Evolutionary conservation across 1,140 invertebrate species (phyloP).

Genomic region (Chrysopa pallens): DNA sequence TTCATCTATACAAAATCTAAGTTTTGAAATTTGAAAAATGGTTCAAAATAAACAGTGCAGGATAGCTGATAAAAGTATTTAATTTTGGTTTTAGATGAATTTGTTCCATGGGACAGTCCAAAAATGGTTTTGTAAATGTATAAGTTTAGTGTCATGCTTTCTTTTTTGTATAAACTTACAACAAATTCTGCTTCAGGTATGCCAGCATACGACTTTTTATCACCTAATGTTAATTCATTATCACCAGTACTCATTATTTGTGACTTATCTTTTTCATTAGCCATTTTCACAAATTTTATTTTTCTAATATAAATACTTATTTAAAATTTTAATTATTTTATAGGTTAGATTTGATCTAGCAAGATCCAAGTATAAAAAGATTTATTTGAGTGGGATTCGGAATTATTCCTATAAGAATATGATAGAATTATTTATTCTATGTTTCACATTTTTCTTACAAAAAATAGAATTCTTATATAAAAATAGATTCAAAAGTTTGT

Average conservation of each 20-base stretch:
- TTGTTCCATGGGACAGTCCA: neutral
- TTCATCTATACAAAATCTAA: neutral
- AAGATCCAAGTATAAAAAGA: too few relatives aligned
- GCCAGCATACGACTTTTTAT: conserved; percentile 55
- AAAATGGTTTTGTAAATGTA: conserved; percentile 3
- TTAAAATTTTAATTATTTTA: too few relatives aligned
- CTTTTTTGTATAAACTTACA: conserved; percentile 28
- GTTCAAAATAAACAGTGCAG: conserved; percentile 4
- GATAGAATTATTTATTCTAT: too few relatives aligned
- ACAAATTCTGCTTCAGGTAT: conserved; percentile 69
- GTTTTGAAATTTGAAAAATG: neutral
- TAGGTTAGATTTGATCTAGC: too few relatives aligned
- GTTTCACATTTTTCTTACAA: too few relatives aligned
- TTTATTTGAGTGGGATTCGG: too few relatives aligned
- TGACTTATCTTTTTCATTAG: conserved; percentile 3
- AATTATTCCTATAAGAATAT: too few relatives aligned
- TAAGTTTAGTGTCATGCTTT: neutral
- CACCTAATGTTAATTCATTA: conserved; percentile 13
- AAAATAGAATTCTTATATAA: too few relatives aligned
- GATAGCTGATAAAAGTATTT: conserved; percentile 5
- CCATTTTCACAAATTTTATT: conserved; percentile 7
- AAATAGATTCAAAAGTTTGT: too few relatives aligned
- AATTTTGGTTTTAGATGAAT: neutral
- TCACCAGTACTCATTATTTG: neutral
- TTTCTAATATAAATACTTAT: neutral